These are phyloP conservation scores for Tetramorium bicarinatum DNA, from an alignment of 2,888 invertebrate species.

Conservation along the genomic window DNA sequence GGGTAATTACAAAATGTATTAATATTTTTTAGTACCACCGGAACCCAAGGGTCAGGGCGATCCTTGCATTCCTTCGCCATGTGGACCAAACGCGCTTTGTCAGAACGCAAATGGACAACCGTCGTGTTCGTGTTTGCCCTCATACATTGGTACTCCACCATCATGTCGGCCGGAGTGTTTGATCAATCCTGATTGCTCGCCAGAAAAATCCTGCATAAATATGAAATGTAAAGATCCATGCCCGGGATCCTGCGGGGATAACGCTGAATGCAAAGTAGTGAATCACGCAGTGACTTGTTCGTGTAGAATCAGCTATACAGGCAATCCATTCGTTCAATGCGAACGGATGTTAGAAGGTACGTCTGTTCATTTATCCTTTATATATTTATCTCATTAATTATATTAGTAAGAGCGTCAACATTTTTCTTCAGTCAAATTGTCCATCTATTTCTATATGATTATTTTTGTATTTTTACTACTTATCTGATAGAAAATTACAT, in stretches of 20 bases:
- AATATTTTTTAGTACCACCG: conserved; percentile 78
- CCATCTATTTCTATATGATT: not conserved
- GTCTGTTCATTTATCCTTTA: conserved; percentile 37
- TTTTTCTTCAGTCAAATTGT: not conserved
- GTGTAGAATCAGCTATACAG: conserved; percentile 92
- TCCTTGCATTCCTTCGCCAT: conserved; percentile 93
- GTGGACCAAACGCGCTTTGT: conserved; percentile 94
- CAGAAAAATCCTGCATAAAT: conserved; percentile 92
- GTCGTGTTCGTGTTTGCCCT: conserved; percentile 92
- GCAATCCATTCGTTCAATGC: conserved; percentile 94
- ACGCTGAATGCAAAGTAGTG: conserved; percentile 93
- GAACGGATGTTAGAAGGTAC: conserved; percentile 87
- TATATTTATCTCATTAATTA: not conserved
- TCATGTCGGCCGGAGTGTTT: conserved; percentile 94
- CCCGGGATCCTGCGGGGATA: conserved; percentile 93
- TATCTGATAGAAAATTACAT: not conserved
- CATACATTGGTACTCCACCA: conserved; percentile 93
- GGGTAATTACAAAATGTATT: not conserved
- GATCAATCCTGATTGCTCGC: conserved; percentile 93
- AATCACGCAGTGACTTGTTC: conserved; percentile 94
- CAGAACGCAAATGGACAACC: conserved; percentile 89
- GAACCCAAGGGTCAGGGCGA: conserved; percentile 85
- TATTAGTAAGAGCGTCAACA: not conserved
- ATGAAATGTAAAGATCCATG: conserved; percentile 94
- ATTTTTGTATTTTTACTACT: not conserved